Evolutionary conservation across 1,140 invertebrate genomes (phyloP).

Genomic region (Pseudobourletiella spinata): DNA sequence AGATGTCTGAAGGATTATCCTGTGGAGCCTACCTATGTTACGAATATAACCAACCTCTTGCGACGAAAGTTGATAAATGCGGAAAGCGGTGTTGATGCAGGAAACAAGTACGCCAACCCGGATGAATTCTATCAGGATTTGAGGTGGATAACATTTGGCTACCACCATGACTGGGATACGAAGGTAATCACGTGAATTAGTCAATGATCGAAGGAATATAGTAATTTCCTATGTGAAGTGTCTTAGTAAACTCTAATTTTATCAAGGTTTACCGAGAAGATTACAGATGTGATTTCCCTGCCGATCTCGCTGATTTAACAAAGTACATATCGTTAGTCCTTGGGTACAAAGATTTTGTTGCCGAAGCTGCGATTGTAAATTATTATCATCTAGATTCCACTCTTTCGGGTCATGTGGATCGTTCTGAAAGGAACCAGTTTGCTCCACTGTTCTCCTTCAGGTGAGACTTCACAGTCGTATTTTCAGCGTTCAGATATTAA

Average conservation of each 20-base stretch:
- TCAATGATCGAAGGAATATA: not conserved
- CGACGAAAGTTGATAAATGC: not conserved
- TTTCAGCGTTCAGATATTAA: not conserved
- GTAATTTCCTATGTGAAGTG: not conserved
- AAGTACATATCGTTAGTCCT: conserved; percentile 52
- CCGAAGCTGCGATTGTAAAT: conserved; percentile 89
- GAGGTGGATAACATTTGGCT: conserved; percentile 85
- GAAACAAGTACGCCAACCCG: not conserved
- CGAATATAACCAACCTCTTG: conserved; percentile 29
- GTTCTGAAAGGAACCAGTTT: conserved; percentile 71
- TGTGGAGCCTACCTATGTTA: conserved; percentile 56
- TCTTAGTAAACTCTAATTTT: conserved; percentile 6
- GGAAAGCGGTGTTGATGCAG: not conserved
- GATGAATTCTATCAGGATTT: conserved; percentile 51
- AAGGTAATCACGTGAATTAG: conserved; percentile 54
- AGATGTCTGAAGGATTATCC: conserved; percentile 69
- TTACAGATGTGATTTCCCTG: conserved; percentile 56
- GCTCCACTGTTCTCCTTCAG: conserved; percentile 83
- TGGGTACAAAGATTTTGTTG: conserved; percentile 55
- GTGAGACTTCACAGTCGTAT: conserved; percentile 37
- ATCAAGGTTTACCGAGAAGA: conserved; percentile 57
- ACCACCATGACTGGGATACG: conserved; percentile 92
- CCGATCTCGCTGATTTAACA: conserved; percentile 56
- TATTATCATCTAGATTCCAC: conserved; percentile 87
- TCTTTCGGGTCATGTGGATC: conserved; percentile 80